Conservation (phyloP, 2,113 vertebrate genomes). For the Hypomesus transpacificus region DNA sequence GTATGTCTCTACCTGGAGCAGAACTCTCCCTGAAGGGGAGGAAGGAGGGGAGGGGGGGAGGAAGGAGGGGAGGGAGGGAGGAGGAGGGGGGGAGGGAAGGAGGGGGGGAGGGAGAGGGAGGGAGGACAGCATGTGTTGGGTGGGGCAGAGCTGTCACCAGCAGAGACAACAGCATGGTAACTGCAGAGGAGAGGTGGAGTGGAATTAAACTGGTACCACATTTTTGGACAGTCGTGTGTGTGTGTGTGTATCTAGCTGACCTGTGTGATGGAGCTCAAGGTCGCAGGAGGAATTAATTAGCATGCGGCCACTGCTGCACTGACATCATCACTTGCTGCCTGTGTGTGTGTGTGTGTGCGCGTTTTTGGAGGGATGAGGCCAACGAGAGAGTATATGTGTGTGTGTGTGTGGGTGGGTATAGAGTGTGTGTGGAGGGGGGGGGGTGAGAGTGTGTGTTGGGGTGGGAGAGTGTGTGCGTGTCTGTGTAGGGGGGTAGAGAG, state of each 20-base stretch:
- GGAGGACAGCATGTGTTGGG: constrained; percentile 46
- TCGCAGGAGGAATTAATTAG: neutral
- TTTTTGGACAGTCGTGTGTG: constrained; percentile 19
- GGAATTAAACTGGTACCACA: constrained; percentile 34
- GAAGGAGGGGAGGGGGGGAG: neutral
- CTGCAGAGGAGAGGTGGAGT: constrained; percentile 38
- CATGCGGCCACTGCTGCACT: constrained; percentile 1
- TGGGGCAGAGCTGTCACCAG: constrained; percentile 50
- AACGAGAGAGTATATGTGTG: too few relatives aligned
- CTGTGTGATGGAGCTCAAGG: constrained; percentile 1
- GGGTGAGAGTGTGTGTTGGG: too few relatives aligned
- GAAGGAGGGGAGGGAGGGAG: neutral
- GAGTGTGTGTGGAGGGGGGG: too few relatives aligned
- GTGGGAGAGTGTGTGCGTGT: too few relatives aligned
- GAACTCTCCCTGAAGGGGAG: constrained; percentile 48
- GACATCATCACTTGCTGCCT: too few relatives aligned
- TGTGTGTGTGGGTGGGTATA: too few relatives aligned
- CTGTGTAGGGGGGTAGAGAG: too few relatives aligned
- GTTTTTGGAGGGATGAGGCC: too few relatives aligned
- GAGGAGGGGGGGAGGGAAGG: neutral
- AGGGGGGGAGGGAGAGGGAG: neutral
- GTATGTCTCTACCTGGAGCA: constrained; percentile 52
- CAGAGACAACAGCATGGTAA: constrained; percentile 52
- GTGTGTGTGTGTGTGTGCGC: too few relatives aligned
- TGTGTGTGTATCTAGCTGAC: neutral